Evolutionary conservation across 2,797 vertebrate genomes (phyloP).

Genomic region (Hipposideros larvatus): DNA sequence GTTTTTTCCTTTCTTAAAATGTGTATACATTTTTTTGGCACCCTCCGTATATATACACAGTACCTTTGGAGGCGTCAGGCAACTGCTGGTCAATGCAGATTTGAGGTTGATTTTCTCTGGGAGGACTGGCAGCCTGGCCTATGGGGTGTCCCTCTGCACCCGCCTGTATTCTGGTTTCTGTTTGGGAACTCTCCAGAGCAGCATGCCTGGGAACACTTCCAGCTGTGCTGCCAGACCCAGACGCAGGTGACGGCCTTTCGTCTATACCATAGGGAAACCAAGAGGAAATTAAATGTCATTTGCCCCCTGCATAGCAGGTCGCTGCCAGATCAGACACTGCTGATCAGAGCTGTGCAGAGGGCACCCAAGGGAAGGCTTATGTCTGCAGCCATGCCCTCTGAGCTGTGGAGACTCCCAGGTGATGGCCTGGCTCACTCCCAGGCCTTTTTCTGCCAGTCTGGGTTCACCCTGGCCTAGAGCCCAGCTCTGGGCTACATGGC

Average conservation of each 20-base stretch:
- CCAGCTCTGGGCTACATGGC: slow-evolving; percentile 67
- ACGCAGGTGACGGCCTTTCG: slow-evolving; percentile 84
- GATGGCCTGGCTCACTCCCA: slow-evolving; percentile 78
- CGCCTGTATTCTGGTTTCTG: slow-evolving; percentile 63
- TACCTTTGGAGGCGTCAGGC: background rate
- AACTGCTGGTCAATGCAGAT: slow-evolving; percentile 28
- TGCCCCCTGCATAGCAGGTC: slow-evolving; percentile 80
- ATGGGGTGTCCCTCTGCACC: slow-evolving; percentile 30
- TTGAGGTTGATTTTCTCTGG: slow-evolving; percentile 64
- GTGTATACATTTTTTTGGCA: no score
- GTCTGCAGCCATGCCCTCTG: slow-evolving; percentile 71
- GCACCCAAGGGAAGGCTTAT: slow-evolving; percentile 66
- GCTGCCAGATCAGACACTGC: slow-evolving; percentile 81
- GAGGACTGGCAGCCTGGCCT: slow-evolving; percentile 34
- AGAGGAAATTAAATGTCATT: slow-evolving; percentile 85
- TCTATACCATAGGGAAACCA: slow-evolving; percentile 79
- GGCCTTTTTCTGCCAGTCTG: slow-evolving; percentile 72
- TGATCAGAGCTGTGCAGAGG: slow-evolving; percentile 73
- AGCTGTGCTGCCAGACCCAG: slow-evolving; percentile 79
- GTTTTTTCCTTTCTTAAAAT: no score
- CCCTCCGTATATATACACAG: background rate
- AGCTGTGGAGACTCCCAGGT: slow-evolving; percentile 78
- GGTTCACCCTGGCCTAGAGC: slow-evolving; percentile 73
- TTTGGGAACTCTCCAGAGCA: slow-evolving; percentile 79
- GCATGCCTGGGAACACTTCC: slow-evolving; percentile 81